These are phyloP conservation scores for Lepidurus couesii DNA, from an alignment of 1,140 invertebrate species.

Conservation along the genomic window DNA sequence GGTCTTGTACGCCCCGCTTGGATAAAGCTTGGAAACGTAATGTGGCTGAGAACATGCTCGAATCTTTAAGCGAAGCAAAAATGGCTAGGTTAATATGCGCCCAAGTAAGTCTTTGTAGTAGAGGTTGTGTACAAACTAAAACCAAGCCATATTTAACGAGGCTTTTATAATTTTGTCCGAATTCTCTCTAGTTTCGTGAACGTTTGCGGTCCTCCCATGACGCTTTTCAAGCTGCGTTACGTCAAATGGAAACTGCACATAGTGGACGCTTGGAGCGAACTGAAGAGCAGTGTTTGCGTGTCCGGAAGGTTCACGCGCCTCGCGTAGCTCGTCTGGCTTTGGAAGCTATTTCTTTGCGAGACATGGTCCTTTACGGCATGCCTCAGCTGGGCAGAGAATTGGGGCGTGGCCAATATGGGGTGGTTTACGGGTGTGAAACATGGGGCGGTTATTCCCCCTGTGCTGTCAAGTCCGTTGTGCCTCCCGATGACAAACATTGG, in stretches of 20 bases:
- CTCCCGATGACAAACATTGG: constrained; percentile 85
- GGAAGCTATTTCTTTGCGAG: constrained; percentile 76
- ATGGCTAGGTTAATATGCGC: constrained; percentile 69
- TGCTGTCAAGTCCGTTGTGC: constrained; percentile 85
- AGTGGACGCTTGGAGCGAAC: constrained; percentile 69
- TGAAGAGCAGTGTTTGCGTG: constrained; percentile 68
- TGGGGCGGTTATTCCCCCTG: constrained; percentile 67
- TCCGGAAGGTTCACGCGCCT: constrained; percentile 74
- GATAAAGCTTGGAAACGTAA: constrained; percentile 62
- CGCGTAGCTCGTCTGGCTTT: constrained; percentile 72
- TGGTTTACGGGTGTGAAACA: constrained; percentile 76
- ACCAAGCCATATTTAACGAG: not conserved
- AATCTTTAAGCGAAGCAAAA: constrained; percentile 62
- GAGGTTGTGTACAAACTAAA: constrained; percentile 31
- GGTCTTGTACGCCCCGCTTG: not conserved
- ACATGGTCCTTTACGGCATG: constrained; percentile 67
- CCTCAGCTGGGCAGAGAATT: constrained; percentile 74
- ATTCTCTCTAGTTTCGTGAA: constrained; percentile 51
- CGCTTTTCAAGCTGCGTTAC: constrained; percentile 60
- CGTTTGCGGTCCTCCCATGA: constrained; percentile 62
- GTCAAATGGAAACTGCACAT: constrained; percentile 62
- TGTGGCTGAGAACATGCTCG: constrained; percentile 64
- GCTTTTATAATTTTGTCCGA: not conserved
- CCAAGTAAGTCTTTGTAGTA: constrained; percentile 50
- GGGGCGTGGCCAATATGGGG: constrained; percentile 83